Base-by-base conservation (phyloP, 2,113 vertebrate genomes). In the Cinclus cinclus region DNA sequence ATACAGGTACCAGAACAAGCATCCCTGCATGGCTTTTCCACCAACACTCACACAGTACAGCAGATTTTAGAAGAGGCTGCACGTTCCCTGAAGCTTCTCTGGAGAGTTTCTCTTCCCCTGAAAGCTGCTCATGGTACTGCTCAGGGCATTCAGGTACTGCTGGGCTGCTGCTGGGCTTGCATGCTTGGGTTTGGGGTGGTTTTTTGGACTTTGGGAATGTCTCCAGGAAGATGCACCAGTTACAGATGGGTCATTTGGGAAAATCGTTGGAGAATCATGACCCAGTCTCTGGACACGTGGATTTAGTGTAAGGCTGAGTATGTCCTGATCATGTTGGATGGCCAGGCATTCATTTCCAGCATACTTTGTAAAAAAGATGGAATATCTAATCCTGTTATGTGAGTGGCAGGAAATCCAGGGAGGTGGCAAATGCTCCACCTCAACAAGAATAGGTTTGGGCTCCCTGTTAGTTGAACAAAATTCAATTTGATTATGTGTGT, bases 21-120 rank as follows among this genome's bases (percentile, higher is more conserved):
- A 8, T 95, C 97, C 8, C 94, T 97, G 94, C 97, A 89, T 82
- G 89, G 86, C 62, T 96, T 99, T 37, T 97, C 97, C 9, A 56
- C 96, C 7, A 95, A 91, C n/a, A 75, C 98, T 59, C 97, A 91
- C 94, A 98, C 95, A 15, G 97, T 99, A 59, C 98, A 98, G 96
- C 98, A 98, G 77, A 97, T 98, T 74, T 95, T 99, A 10, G 99
- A 99, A 3, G 99, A 99, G 95, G 99, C 99, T 3, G 96, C 97
- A 1, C 97, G 98, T 24, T 96, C 99, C 27, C 95, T 99, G 95
- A 99, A 98, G 27, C 98, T 98, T 35, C 94, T 99, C 90, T 99
- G 99, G 99, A 99, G 98, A 95, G 99, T 99, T 77, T 98, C 98
- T 5, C 85, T 99, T 39, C 99, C 99, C 3, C 85, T 96, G 10